Evolutionary conservation across 2,888 invertebrate genomes (phyloP).

Genomic region (Nomada hirtipes): DNA sequence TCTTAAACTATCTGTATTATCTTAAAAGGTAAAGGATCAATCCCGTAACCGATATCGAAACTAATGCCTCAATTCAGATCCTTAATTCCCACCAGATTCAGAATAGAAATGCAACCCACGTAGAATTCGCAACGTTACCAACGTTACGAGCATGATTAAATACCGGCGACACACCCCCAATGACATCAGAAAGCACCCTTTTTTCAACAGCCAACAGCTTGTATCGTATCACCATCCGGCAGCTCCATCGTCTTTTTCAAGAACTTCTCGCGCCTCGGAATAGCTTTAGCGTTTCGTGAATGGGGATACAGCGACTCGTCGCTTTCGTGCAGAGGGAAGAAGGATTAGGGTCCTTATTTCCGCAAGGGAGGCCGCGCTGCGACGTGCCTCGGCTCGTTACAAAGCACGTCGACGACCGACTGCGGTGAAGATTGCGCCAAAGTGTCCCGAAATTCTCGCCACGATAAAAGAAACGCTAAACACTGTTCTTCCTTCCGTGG

Average conservation of each 20-base stretch:
- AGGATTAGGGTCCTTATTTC: constrained; percentile 35
- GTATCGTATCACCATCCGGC: not conserved
- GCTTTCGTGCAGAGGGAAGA: not conserved
- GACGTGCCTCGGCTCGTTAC: constrained; percentile 2
- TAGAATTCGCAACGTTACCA: not conserved
- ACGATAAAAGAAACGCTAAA: constrained; percentile 43
- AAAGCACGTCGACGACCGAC: constrained; percentile 6
- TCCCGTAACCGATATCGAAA: too few species aligned
- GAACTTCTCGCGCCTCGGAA: not conserved
- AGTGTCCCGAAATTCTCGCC: constrained; percentile 38
- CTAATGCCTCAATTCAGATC: too few species aligned
- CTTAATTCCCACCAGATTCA: too few species aligned
- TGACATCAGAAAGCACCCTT: too few species aligned
- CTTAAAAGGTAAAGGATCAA: too few species aligned
- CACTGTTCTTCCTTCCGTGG: constrained; percentile 22
- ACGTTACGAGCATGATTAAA: not conserved
- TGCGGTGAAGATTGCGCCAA: constrained; percentile 29
- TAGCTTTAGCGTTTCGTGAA: constrained; percentile 1
- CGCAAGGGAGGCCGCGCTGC: not conserved
- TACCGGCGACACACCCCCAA: too few species aligned
- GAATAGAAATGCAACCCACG: not conserved
- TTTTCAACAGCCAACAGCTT: not conserved
- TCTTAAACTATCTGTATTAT: not conserved
- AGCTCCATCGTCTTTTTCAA: not conserved
- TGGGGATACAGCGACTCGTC: not conserved